Evolutionary conservation across 1,140 invertebrate species (phyloP).

Genomic region (Bombus turneri): DNA sequence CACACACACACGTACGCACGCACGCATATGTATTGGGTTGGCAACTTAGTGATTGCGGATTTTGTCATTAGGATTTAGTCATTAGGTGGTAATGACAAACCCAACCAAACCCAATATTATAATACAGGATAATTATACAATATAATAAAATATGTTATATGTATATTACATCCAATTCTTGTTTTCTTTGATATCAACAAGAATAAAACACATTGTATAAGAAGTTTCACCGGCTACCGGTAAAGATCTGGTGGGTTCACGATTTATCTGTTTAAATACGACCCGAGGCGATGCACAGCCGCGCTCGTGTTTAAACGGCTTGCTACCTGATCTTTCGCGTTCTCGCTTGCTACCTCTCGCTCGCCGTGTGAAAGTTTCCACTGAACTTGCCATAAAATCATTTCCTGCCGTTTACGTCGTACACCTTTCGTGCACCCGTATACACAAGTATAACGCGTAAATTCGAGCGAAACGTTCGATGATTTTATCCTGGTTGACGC

Average conservation of each 20-base stretch:
- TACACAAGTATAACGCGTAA: background rate
- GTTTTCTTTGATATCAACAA: background rate
- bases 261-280: conserved; percentile 65
- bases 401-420: background rate
- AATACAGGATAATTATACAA: too few species aligned
- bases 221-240: conserved; percentile 24
- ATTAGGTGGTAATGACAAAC: too few species aligned
- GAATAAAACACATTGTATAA: conserved; percentile 29
- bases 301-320: conserved; percentile 44
- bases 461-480: background rate
- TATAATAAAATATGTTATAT: too few species aligned
- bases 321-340: conserved; percentile 46
- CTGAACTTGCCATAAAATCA: conserved; percentile 6
- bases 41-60: too few species aligned
- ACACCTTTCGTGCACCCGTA: background rate
- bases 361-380: conserved; percentile 24
- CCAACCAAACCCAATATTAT: too few species aligned
- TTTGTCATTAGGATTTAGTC: too few species aligned
- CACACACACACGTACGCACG: too few species aligned
- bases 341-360: conserved; percentile 22
- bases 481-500: conserved; percentile 1
- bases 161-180: background rate
- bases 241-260: conserved; percentile 39
- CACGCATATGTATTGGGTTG: too few species aligned
- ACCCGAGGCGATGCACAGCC: conserved; percentile 46